Base-by-base conservation (phyloP, 1,140 invertebrate species). In the Euglossa dilemma region DNA sequence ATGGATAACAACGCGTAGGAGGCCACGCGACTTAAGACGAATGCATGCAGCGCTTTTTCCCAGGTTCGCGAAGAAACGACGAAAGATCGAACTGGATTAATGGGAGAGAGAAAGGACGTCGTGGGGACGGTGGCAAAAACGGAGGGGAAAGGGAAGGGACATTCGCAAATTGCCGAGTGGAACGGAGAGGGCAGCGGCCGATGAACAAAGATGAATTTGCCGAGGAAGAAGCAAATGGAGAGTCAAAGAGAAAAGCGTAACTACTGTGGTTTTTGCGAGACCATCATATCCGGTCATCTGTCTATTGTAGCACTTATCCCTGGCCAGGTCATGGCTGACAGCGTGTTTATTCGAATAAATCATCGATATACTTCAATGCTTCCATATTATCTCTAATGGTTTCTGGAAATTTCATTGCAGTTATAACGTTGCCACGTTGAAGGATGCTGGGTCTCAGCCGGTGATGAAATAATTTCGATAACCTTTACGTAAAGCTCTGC, bases 311-410 rank as follows among this genome's bases (percentile, higher is more conserved):
- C 80, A 83, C 80, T 87, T 82, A 89, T 88, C 75, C 85, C 79
- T 81, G 50, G 73, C 56, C 74, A 67, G 83, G 82, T 90, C 83
- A 84, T 87, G 82, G 80, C 83, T 85, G 90, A 86, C 85, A 91
- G 86, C 91, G 89, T 93, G 89, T 93, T 93, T 93, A 93, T 89
- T 92, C 90, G 92, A 93, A 88, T 91, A 91, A 89, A 91, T 91
- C 90, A 92, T 91, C 85, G 87, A 88, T 90, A 88, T 91, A 88
- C 90, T 79, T 86, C 86, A 59, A 90, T 87, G 85, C 78, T 81
- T 71, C 73, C 16, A 80, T 85, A 82, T 90, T 87, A 59, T 9
- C 28, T n/a, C 23, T 80, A 63, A 80, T 80, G 28, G 43, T 25
- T 43, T 52, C 57, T 20, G 0, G 11, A 2, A 56, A 36, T n/a